Conservation (phyloP, 1,140 invertebrate genomes). For the Dufourea novaeangliae region DNA sequence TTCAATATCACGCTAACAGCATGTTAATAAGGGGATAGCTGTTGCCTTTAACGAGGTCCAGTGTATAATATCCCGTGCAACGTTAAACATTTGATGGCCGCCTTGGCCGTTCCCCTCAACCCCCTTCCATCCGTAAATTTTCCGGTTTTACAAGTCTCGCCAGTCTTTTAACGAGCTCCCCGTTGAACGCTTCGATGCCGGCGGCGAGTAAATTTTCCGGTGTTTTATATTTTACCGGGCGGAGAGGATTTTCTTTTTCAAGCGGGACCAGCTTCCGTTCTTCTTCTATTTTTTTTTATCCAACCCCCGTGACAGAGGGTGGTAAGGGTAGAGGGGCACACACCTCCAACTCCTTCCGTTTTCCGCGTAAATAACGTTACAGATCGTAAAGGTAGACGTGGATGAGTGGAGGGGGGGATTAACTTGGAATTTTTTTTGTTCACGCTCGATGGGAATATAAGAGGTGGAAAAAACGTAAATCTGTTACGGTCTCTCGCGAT, state of each 20-base stretch:
- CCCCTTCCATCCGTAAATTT: too few species aligned
- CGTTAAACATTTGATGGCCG: constrained; percentile 37
- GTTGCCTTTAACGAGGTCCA: constrained; percentile 14
- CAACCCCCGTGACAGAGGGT: neutral
- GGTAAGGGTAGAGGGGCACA: neutral
- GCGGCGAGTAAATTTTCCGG: constrained; percentile 42
- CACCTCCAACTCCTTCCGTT: neutral
- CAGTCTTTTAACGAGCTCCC: constrained; percentile 33
- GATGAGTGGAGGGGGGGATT: neutral
- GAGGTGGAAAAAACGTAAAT: neutral
- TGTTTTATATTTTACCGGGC: constrained; percentile 2
- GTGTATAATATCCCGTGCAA: neutral
- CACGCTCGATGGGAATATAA: neutral
- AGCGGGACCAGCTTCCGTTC: neutral
- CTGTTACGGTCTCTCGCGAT: neutral
- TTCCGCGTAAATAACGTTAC: constrained; percentile 9
- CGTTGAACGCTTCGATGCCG: constrained; percentile 18
- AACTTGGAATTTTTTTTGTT: neutral
- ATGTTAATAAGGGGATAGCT: constrained; percentile 16
- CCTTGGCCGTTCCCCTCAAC: neutral
- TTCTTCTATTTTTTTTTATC: too few species aligned
- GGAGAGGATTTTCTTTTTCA: neutral
- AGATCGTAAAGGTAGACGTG: neutral
- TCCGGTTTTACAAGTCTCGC: constrained; percentile 24
- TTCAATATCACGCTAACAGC: constrained; percentile 21